These are phyloP conservation scores for Hippocampus abdominalis DNA, from an alignment of 2,113 vertebrate species.

Conservation along the genomic window DNA sequence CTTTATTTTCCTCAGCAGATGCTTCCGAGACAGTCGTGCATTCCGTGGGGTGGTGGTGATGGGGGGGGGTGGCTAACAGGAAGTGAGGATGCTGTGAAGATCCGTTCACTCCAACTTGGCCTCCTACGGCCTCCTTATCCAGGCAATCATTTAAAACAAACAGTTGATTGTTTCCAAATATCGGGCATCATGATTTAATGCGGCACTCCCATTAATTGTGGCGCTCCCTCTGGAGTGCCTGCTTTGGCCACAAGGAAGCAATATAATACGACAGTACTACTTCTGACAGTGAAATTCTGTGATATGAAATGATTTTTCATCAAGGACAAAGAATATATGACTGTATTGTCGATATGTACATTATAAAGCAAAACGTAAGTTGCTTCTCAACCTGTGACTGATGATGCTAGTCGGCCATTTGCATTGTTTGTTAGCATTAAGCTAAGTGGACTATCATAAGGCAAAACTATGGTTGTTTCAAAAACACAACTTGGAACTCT, in stretches of 20 bases:
- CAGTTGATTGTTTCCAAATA: constrained; percentile 43
- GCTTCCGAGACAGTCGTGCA: constrained; percentile 66
- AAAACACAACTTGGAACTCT: too few relatives aligned
- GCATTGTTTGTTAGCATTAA: too few relatives aligned
- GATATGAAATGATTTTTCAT: not conserved
- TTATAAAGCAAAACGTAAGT: too few relatives aligned
- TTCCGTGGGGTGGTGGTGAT: constrained; percentile 40
- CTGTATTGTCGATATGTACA: too few relatives aligned
- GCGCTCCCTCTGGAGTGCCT: not conserved
- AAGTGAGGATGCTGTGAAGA: constrained; percentile 66
- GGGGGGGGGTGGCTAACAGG: constrained; percentile 46
- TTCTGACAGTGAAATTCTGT: not conserved
- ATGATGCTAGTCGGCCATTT: too few relatives aligned
- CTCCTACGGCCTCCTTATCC: constrained; percentile 66
- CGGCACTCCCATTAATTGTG: not conserved
- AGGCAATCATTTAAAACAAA: constrained; percentile 67
- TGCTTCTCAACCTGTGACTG: too few relatives aligned
- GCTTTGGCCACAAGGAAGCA: not conserved
- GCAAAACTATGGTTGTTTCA: too few relatives aligned
- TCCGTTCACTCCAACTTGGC: constrained; percentile 70
- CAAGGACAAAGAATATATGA: not conserved
- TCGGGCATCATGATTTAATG: constrained; percentile 1
- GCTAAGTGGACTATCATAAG: too few relatives aligned
- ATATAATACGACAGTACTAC: not conserved
- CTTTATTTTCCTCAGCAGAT: constrained; percentile 78